Conservation (phyloP, 2,113 vertebrate species). For the Oryctolagus cuniculus region DNA sequence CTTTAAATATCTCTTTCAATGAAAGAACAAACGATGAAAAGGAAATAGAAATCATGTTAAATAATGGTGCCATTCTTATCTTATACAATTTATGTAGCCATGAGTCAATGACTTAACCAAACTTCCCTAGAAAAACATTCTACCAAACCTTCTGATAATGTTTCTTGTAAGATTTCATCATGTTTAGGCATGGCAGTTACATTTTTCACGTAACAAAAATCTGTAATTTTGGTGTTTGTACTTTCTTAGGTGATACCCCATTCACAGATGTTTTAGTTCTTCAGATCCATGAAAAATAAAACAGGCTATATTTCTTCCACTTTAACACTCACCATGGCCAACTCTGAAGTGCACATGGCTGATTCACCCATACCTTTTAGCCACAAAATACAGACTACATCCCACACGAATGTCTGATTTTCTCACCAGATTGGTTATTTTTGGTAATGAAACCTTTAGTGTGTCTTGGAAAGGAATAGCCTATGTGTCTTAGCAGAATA, state of each 20-base stretch:
- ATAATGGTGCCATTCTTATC: not conserved
- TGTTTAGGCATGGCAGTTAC: not conserved
- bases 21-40: conserved; percentile 43
- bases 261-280: not conserved
- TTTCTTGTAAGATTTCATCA: not conserved
- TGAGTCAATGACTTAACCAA: not conserved
- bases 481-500: conserved; percentile 43
- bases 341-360: conserved; percentile 8
- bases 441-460: conserved; percentile 33
- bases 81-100: not conserved
- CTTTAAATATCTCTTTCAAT: conserved; percentile 10
- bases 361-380: not conserved
- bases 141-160: conserved; percentile 12
- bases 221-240: not conserved
- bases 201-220: conserved; percentile 43
- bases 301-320: not conserved
- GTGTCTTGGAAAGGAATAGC: conserved; percentile 47
- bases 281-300: conserved; percentile 48
- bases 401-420: not conserved
- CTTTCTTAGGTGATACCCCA: not conserved
- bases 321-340: not conserved
- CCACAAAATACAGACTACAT: not conserved
- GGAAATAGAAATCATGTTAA: conserved; percentile 21
- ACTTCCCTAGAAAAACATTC: not conserved
- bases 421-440: not conserved